Evolutionary conservation across 2,888 invertebrate species (phyloP).

Genomic region (Camptogramma bilineatum): DNA sequence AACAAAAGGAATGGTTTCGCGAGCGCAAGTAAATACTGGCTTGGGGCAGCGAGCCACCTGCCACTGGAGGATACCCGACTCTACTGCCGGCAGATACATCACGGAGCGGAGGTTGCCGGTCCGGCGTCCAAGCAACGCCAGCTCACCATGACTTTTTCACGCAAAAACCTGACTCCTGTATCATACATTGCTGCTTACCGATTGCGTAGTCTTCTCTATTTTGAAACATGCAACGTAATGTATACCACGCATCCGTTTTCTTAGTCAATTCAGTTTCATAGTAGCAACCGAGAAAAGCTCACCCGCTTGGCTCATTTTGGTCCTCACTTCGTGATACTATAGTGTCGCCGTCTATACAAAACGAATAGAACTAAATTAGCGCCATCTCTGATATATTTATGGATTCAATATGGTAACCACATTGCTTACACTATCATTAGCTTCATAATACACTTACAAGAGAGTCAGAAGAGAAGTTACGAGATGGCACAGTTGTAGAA

Average conservation of each 20-base stretch:
- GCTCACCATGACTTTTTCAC: conserved; percentile 52
- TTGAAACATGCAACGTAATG: conserved; percentile 50
- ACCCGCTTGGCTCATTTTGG: conserved; percentile 37
- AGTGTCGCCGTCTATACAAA: conserved; percentile 50
- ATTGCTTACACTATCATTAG: neutral
- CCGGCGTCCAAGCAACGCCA: conserved; percentile 63
- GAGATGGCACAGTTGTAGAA: conserved; percentile 26
- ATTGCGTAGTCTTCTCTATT: neutral
- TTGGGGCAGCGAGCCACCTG: conserved; percentile 74
- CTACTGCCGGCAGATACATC: conserved; percentile 68
- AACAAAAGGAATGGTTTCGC: conserved; percentile 75
- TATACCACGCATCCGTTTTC: conserved; percentile 28
- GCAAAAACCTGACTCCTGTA: neutral
- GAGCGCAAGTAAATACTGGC: conserved; percentile 66
- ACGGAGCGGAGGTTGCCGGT: conserved; percentile 60
- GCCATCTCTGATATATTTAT: conserved; percentile 54
- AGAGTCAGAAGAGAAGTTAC: neutral
- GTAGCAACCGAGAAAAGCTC: conserved; percentile 54
- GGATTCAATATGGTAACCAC: neutral
- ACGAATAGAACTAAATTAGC: conserved; percentile 37
- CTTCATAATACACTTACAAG: neutral
- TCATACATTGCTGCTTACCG: conserved; percentile 44
- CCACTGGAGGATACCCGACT: conserved; percentile 74
- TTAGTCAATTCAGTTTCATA: conserved; percentile 16
- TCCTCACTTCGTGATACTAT: conserved; percentile 27